Evolutionary conservation across 1,140 invertebrate genomes (phyloP), one percentile per base, ranked within the genome.

Genomic region (Saccostrea echinata): DNA sequence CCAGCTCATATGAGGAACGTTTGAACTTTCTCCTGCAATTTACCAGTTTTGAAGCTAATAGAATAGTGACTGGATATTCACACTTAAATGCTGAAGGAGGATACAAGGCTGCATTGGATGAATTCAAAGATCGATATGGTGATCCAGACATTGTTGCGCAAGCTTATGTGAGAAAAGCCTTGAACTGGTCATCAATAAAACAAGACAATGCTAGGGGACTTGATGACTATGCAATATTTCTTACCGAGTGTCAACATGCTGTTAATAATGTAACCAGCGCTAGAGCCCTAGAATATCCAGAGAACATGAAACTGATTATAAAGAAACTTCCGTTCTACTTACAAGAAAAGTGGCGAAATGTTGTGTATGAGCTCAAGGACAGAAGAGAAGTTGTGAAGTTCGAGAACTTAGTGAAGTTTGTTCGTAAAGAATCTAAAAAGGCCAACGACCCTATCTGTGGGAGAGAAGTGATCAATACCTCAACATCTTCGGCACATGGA

Each of bases 331-430:
- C 33, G 33, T 82, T 85, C 43, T 81, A 88, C 30, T 64, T 90
- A n/a, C 90, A 90, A 27, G 88, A 90, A n/a, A 88, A 82, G 53
- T 90, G 90, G 89, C 27, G 90, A 21, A 88, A 85, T 53, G 57
- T 88, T 43, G 87, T 88, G 9, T 88, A 88, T 16, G 81, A 88
- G 18, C 61, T 71, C 9, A 86, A 51, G 8, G 64, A 55, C 55
- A 51, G 11, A 35, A 27, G 21, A 21, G 33, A 51, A 61, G 51
- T 3, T 4, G 84, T 90, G 0, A 84, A 81, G n/a, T 88, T 90
- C 71, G 13, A 27, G 16, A 24, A 86, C 27, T 84, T 91, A 53
- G 86, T 89, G 18, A 57, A 85, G 1, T 91, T 91, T 84, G 87
- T 90, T 1, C 53, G 85, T 51, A 81, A 30, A 18, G 89, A 91